phyloP scores from a whole-genome alignment of 2,797 vertebrate genomes.

The Crocidura indochinensis region DNA sequence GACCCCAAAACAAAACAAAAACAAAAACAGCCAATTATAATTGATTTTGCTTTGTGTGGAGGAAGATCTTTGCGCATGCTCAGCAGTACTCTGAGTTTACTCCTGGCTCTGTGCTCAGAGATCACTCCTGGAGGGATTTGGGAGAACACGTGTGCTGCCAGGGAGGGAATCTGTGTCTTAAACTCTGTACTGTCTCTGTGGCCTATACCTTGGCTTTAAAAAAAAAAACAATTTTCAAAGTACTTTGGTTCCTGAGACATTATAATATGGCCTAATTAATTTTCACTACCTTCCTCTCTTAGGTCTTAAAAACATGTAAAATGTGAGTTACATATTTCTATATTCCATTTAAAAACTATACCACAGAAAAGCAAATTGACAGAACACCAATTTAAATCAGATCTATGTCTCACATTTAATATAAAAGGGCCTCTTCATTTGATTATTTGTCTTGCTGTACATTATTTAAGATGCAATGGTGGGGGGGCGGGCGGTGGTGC shows the following conservation, averaged over 20 bases:
- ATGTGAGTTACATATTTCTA: slow-evolving; percentile 67
- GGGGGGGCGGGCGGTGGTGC: no score
- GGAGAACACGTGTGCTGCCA: no score
- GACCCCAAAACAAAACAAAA: no score
- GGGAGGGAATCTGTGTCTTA: no score
- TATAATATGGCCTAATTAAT: slow-evolving; percentile 62
- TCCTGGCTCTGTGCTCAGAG: no score
- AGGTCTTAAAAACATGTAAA: slow-evolving; percentile 41
- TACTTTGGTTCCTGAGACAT: slow-evolving; percentile 34
- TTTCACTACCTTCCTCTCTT: slow-evolving; percentile 51
- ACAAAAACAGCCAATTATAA: not conserved
- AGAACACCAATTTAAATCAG: slow-evolving; percentile 1
- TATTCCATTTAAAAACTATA: slow-evolving; percentile 36
- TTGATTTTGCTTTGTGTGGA: not conserved
- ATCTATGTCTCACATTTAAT: slow-evolving; percentile 13
- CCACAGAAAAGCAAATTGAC: not conserved
- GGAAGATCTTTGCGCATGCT: no score
- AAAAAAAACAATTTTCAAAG: not conserved
- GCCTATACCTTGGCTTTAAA: no score
- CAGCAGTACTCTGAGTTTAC: no score
- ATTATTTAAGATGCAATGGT: slow-evolving; percentile 26
- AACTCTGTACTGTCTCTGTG: no score
- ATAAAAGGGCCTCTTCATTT: slow-evolving; percentile 32
- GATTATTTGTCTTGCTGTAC: not conserved
- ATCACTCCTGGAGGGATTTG: no score